Percentiles rank a stretch among this genome's conserved stretches.
phyloP scores from a whole-genome alignment of 2,113 vertebrate species.

The Syrmaticus mikado region DNA sequence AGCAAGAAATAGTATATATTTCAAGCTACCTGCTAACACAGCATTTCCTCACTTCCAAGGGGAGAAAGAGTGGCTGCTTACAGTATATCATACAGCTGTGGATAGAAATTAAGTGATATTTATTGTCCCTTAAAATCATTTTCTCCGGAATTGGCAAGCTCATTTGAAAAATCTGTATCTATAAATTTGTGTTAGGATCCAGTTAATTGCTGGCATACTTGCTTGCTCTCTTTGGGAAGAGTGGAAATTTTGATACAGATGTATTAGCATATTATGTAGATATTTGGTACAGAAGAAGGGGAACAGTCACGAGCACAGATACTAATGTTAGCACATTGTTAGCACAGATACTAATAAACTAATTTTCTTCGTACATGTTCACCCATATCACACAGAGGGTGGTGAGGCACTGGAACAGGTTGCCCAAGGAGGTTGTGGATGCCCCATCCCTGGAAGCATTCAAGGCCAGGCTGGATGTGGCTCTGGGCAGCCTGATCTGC shows the following conservation, averaged over 20 bases:
- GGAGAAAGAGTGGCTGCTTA: background rate
- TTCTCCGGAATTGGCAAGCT: conserved; percentile 42
- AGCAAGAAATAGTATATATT: conserved; percentile 14
- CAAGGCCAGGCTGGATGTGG: no score
- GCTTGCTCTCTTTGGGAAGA: conserved; percentile 8
- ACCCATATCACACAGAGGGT: no score
- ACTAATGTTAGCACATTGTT: background rate
- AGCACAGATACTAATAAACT: background rate
- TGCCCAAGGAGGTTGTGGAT: no score
- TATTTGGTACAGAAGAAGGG: background rate
- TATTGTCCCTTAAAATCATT: conserved; percentile 45
- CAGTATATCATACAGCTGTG: background rate
- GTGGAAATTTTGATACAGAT: background rate
- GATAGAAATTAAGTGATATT: conserved; percentile 50
- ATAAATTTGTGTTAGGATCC: conserved; percentile 2
- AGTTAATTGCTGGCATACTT: conserved; percentile 6
- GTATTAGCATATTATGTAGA: background rate
- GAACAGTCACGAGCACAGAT: background rate
- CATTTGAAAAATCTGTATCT: conserved; percentile 29
- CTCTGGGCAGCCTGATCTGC: no score
- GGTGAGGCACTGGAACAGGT: no score
- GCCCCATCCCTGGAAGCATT: no score
- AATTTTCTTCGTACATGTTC: background rate
- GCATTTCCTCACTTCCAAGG: conserved; percentile 15
- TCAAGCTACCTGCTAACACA: conserved; percentile 14